Evolutionary conservation across 2,888 invertebrate genomes (phyloP), one percentile per base, ranked within the genome.

Genomic region (Hybos culiciformis): DNA sequence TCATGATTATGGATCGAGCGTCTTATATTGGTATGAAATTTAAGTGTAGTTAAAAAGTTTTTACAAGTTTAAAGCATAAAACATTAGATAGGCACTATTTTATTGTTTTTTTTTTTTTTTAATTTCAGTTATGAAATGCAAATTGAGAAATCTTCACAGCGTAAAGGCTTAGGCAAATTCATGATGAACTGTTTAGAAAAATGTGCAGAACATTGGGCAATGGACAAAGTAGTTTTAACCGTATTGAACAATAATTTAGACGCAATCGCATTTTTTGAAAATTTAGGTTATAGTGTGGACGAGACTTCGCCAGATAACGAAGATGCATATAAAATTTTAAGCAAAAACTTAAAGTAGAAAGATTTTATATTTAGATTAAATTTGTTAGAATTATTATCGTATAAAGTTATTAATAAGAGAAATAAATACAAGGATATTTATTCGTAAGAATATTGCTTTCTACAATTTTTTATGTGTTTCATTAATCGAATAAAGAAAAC

Each of bases 121-220:
- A 18, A 14, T 49, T 63, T 46, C 50, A 85, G 86, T 61, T 90
- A 90, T 64, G 90, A 91, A 66, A 70, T 91, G 52, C 90, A 91
- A 64, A 67, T 90, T 44, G 77, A 77, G 49, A 62, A 73, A 38
- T 60, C 65, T 3, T 70, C 73, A 37, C 75, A 80, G 51, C 68
- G 83, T 47, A 79, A 80, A 63, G 87, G 87, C 7, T 65, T 91
- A 17, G 90, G 90, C 4, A 78, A 77, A 54, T 82, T 82, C 55
- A 74, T 91, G 67, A 78, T 88, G 77, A 73, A 75, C 52, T 71
- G 78, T 21, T 59, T 90, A 40, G 84, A 86, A 58, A 63, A 74
- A 17, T 73, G 90, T 51, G 84, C 82, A 4, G 71, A 70, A 51
- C 73, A 75, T 44, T 78, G 77, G 61, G 69, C 74, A 42, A 77